Conservation (phyloP, 2,113 vertebrate genomes). For the Neolamprologus brichardi region DNA sequence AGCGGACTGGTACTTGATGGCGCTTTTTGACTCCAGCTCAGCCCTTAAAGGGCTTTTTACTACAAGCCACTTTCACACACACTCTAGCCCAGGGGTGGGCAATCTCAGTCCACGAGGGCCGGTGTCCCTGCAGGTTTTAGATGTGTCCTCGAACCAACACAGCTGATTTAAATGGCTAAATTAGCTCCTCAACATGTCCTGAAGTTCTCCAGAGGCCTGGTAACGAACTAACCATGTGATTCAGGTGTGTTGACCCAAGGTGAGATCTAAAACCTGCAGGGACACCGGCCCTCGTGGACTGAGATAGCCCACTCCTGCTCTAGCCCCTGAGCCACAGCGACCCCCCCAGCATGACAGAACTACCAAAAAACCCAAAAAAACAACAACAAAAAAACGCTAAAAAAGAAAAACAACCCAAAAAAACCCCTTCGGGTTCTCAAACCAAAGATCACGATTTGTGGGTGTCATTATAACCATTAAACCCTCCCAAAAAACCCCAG, state of each 20-base stretch:
- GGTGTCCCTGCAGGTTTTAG: too few species aligned
- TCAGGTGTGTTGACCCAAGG: too few species aligned
- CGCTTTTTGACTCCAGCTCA: neutral
- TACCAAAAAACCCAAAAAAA: accelerated
- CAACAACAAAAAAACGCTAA: neutral
- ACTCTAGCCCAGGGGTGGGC: neutral
- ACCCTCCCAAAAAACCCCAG: accelerated
- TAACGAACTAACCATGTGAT: too few species aligned
- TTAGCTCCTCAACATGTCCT: too few species aligned
- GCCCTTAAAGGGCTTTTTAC: neutral
- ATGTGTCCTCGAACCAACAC: too few species aligned
- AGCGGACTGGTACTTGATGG: accelerated
- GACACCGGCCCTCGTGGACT: too few species aligned
- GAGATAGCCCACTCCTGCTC: neutral
- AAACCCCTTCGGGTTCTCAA: accelerated
- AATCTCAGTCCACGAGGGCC: too few species aligned
- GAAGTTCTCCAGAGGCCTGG: too few species aligned
- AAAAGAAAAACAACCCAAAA: neutral
- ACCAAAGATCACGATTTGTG: neutral
- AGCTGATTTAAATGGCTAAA: too few species aligned
- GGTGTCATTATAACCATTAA: neutral
- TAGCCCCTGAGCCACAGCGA: neutral
- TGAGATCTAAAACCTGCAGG: too few species aligned
- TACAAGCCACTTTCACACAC: neutral
- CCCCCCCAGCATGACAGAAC: neutral